A percentile compares a stretch with the other conserved stretches of the same genome.
Evolutionary conservation across 2,888 invertebrate genomes (phyloP).

Genomic region (Dicranocentrus wangi): DNA sequence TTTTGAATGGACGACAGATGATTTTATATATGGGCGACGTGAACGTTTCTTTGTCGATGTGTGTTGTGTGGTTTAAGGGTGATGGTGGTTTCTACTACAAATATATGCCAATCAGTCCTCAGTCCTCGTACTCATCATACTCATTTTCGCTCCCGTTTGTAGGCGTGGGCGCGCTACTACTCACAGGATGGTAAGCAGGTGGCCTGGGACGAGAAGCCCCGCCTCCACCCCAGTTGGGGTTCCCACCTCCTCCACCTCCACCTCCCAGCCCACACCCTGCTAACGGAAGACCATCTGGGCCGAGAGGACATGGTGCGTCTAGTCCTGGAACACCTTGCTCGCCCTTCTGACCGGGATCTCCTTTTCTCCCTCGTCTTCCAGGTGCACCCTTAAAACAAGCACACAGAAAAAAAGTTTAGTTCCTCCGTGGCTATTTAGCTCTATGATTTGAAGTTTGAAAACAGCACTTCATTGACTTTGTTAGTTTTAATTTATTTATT

Average conservation of each 20-base stretch:
- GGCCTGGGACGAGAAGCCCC: slow-evolving; percentile 48
- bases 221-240: neutral
- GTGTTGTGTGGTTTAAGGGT: no score
- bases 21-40: no score
- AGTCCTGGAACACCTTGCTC: slow-evolving; percentile 94
- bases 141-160: slow-evolving; percentile 19
- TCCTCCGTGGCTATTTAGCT: no score
- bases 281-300: slow-evolving; percentile 94
- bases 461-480: no score
- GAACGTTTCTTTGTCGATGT: no score
- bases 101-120: no score
- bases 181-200: slow-evolving; percentile 49
- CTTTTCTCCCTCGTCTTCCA: slow-evolving; percentile 91
- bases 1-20: no score
- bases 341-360: slow-evolving; percentile 93
- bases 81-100: no score
- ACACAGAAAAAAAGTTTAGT: no score
- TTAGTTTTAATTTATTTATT: no score
- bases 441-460: no score
- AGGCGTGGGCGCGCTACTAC: slow-evolving; percentile 44
- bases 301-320: slow-evolving; percentile 96
- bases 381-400: slow-evolving; percentile 82
- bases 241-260: slow-evolving; percentile 26
- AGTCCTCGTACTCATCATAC: slow-evolving; percentile 52
- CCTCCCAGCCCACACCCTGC: slow-evolving; percentile 76